A percentile compares a stretch with the other conserved stretches of the same genome.
phyloP scores from a whole-genome alignment of 2,888 invertebrate genomes.

The Leptopterna dolabrata region DNA sequence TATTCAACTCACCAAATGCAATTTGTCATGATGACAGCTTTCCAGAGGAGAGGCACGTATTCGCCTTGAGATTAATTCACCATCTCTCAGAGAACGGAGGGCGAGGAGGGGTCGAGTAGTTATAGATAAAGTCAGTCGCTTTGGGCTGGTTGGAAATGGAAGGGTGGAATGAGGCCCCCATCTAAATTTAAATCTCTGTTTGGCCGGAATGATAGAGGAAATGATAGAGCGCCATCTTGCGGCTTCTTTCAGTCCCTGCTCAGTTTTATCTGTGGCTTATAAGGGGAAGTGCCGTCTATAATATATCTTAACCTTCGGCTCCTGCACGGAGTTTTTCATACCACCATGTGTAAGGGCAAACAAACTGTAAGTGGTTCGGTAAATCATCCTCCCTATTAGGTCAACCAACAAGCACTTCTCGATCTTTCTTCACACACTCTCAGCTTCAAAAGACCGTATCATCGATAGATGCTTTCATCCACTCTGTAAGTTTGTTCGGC shows the following conservation, averaged over 20 bases:
- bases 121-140: constrained; percentile 18
- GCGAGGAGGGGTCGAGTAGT: not conserved
- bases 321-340: constrained; percentile 1
- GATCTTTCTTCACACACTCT: not conserved
- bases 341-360: not conserved
- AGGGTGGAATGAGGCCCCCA: not conserved
- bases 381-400: constrained; percentile 28
- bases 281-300: constrained; percentile 2
- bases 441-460: constrained; percentile 1
- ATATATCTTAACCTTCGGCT: not conserved
- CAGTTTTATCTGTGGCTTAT: constrained; percentile 23
- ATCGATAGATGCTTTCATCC: constrained; percentile 16
- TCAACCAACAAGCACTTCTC: not conserved
- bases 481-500: not conserved
- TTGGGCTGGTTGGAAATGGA: not conserved
- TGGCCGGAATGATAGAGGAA: constrained; percentile 22
- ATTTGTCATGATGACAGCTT: constrained; percentile 12
- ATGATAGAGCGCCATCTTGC: constrained; percentile 34
- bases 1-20: not conserved
- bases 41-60: not conserved
- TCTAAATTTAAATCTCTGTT: constrained; percentile 33
- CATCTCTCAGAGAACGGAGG: not conserved
- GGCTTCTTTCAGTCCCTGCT: constrained; percentile 2
- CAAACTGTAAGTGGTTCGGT: constrained; percentile 30
- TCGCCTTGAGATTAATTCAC: constrained; percentile 5